phyloP scores from a whole-genome alignment of 2,888 invertebrate species.

The Drosophila pseudotakahashii region DNA sequence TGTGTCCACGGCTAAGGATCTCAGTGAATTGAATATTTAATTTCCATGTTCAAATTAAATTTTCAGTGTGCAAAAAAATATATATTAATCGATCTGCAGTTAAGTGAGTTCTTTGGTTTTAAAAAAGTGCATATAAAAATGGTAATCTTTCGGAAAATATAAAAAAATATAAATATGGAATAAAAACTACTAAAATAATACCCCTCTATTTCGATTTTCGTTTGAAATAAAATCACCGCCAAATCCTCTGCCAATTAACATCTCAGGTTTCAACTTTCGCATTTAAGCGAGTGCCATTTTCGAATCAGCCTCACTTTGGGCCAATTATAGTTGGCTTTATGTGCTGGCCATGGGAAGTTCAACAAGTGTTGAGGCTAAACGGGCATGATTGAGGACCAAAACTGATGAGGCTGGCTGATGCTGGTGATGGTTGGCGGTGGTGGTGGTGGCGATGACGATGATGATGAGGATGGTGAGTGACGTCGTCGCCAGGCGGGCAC shows the following conservation, averaged over 20 bases:
- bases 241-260: slow-evolving; percentile 8
- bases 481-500: slow-evolving; percentile 41
- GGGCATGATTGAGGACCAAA: slow-evolving; percentile 53
- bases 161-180: neutral
- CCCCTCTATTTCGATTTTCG: too few relatives aligned
- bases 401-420: slow-evolving; percentile 43
- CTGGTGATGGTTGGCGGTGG: too few relatives aligned
- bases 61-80: neutral
- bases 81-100: neutral
- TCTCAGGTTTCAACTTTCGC: slow-evolving; percentile 24
- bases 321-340: slow-evolving; percentile 58
- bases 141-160: neutral
- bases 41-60: neutral
- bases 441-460: slow-evolving; percentile 14
- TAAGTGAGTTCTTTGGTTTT: neutral
- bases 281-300: slow-evolving; percentile 32
- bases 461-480: slow-evolving; percentile 47
- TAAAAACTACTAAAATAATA: too few relatives aligned
- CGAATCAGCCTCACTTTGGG: slow-evolving; percentile 25
- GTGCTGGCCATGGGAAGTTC: slow-evolving; percentile 60
- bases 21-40: neutral
- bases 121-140: neutral
- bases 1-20: slow-evolving; percentile 64
- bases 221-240: neutral
- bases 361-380: slow-evolving; percentile 75